phyloP scores from a whole-genome alignment of 2,797 vertebrate genomes.

The Sebastolobus alascanus region DNA sequence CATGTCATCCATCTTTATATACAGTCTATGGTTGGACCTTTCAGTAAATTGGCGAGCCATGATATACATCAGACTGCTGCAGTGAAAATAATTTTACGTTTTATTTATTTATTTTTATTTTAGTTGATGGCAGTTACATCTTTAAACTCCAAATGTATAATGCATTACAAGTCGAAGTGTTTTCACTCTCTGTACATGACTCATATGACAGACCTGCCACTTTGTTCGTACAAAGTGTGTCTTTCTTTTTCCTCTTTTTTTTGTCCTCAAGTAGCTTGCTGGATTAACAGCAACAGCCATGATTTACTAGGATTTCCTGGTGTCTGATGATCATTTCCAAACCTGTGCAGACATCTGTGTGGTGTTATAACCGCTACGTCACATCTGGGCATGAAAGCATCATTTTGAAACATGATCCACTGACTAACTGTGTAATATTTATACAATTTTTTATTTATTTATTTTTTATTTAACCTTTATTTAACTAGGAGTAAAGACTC shows the following conservation, averaged over 20 bases:
- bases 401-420: not conserved
- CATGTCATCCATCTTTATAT: too few species aligned
- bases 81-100: not conserved
- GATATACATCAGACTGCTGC: not conserved
- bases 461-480: too few species aligned
- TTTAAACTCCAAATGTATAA: not conserved
- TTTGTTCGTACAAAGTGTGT: not conserved
- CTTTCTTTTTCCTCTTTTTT: not conserved
- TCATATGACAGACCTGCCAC: not conserved
- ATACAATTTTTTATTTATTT: too few species aligned
- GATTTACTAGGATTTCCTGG: not conserved
- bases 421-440: not conserved
- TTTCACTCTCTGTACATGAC: not conserved
- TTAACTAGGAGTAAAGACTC: too few species aligned
- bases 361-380: too few species aligned
- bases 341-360: not conserved
- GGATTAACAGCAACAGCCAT: not conserved
- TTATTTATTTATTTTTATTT: not conserved
- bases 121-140: not conserved
- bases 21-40: too few species aligned
- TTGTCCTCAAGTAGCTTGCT: not conserved
- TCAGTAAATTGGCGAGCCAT: not conserved
- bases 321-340: not conserved
- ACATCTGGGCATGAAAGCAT: not conserved
- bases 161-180: not conserved